These are phyloP conservation scores for Hypanus sabinus DNA, from an alignment of 2,113 vertebrate species.

Conservation along the genomic window DNA sequence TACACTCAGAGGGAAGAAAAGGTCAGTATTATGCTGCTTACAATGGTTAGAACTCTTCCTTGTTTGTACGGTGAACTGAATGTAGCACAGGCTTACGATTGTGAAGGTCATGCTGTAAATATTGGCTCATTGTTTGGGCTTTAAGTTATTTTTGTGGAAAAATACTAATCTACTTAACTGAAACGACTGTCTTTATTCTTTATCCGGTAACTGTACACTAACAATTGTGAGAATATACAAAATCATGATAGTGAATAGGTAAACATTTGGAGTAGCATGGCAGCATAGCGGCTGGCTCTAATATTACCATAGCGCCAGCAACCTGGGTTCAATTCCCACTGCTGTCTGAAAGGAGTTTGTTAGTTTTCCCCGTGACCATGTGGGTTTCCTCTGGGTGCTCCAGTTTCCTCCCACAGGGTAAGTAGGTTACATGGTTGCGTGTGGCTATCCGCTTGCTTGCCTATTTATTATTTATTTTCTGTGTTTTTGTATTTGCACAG, in stretches of 20 bases:
- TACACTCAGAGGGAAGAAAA: neutral
- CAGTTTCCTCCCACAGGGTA: too few species aligned
- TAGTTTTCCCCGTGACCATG: too few species aligned
- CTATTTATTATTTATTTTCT: too few species aligned
- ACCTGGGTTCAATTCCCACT: too few species aligned
- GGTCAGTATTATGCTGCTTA: neutral
- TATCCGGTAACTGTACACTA: neutral
- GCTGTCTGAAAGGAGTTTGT: too few species aligned
- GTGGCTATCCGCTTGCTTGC: too few species aligned
- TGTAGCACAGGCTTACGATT: neutral
- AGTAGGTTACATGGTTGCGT: too few species aligned
- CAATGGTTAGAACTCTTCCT: neutral
- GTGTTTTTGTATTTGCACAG: too few species aligned
- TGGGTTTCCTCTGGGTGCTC: too few species aligned
- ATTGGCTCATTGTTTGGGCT: neutral
- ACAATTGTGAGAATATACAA: neutral
- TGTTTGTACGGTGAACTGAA: neutral
- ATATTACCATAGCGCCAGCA: too few species aligned
- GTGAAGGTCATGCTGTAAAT: neutral
- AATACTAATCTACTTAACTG: neutral
- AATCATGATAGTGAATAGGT: neutral
- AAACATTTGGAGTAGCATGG: neutral
- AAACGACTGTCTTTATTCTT: neutral
- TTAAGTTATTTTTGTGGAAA: too few species aligned
- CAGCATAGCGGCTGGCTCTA: too few species aligned